Base-by-base conservation (phyloP, 2,888 invertebrate species). In the Drosophila neonasuta region DNA sequence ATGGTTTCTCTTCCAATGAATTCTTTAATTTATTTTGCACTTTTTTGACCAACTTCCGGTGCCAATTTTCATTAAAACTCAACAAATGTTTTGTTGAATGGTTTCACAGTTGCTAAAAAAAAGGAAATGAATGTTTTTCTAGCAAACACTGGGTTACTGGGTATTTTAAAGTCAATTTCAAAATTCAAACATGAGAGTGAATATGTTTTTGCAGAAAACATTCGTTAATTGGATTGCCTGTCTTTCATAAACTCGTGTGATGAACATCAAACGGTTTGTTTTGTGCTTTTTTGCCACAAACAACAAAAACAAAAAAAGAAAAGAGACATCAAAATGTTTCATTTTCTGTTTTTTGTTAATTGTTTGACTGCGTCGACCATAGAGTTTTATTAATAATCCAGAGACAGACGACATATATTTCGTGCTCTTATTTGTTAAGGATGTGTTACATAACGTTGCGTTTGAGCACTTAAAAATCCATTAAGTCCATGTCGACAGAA, bases 391-490 rank as follows among this genome's bases (percentile, higher is more conserved):
- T 10, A 32, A 44, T 44, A 54, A 20, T 34, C 20, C 10, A 8
- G 7, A 29, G 4, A 1, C 3, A 29, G 7, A 20, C 50, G 32
- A 10, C 32, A 10, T 32, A 5, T 11, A 36, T 4, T 4, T 2
- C 6, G 36, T 51, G 39, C 8, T 41, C 39, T 8, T 42, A 46
- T 60, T 68, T 65, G 15, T 7, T 24, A 34, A 29, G 20, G 5
- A 44, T 17, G 20, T 58, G 52, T 34, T 42, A 29, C n/a, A 34
- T n/a, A 5, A n/a, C n/a, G 8, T 29, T 52, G 17, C n/a, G 8
- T 2, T 15, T 29, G 34, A 30, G 56, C 74, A 68, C 64, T 64
- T 73, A n/a, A 51, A 59, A 64, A 64, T 46, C 69, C 61, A 74
- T 74, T 74, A 58, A 55, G 36, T 46, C 36, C 20, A 13, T 10